A percentile compares a stretch with the other conserved stretches of the same genome.
Evolutionary conservation across 2,888 invertebrate genomes (phyloP).

Genomic region (Eristalis tenax): DNA sequence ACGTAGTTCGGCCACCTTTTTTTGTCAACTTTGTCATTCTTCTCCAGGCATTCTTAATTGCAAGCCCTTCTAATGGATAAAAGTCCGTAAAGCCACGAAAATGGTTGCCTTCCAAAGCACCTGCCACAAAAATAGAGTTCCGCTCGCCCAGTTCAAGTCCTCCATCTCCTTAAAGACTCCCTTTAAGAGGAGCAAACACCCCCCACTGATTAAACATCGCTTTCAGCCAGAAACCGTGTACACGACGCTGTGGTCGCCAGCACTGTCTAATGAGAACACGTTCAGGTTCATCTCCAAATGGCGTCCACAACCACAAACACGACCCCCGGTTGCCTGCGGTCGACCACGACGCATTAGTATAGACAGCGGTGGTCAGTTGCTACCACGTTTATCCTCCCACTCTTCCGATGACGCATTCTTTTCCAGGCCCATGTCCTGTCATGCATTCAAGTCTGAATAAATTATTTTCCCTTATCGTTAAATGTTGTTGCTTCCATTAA

Average conservation of each 20-base stretch:
- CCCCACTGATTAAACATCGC: background rate
- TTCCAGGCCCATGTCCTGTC: background rate
- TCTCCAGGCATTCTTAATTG: too few relatives aligned
- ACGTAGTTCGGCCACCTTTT: too few relatives aligned
- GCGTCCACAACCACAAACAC: background rate
- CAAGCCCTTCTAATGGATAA: too few relatives aligned
- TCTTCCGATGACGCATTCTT: background rate
- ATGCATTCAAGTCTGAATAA: background rate
- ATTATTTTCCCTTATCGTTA: background rate
- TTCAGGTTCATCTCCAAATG: background rate
- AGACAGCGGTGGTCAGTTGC: background rate
- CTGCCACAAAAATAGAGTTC: background rate
- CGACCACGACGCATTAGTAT: background rate
- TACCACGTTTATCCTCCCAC: background rate
- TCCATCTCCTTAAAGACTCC: background rate
- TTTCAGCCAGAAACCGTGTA: background rate
- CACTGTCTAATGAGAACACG: background rate
- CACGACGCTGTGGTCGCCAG: background rate
- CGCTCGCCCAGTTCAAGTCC: background rate
- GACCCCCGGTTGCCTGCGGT: background rate
- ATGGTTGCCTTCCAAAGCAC: too few relatives aligned
- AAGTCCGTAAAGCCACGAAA: too few relatives aligned
- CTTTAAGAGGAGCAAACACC: background rate
- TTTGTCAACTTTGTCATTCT: too few relatives aligned
- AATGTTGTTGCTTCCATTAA: constrained; percentile 28